Base-by-base conservation (phyloP, 2,888 invertebrate genomes). In the Balanococcus diminutus region DNA sequence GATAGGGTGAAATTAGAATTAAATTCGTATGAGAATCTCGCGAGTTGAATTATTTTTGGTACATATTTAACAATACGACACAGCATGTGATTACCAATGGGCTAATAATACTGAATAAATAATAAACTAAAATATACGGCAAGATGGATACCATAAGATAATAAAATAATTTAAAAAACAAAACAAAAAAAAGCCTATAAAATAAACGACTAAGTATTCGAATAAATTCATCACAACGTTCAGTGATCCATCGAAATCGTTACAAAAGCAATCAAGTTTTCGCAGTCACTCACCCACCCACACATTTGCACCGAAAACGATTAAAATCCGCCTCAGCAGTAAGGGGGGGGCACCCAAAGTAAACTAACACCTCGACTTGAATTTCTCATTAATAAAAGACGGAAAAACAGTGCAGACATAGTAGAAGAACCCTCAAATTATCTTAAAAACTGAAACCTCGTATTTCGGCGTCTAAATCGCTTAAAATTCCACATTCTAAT, bases 51-150 rank as follows among this genome's bases (percentile, higher is more conserved):
- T n/a, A 56, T 56, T 51, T 0, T 51, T 22, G 5, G 22, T 22
- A 56, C 56, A 56, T 56, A 42, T 42, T 6, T 9, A 42, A 9
- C 8, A 8, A 56, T 11, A 56, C 19, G 22, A 51, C 19, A 51
- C n/a, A n/a, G 6, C 9, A 75, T 79, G 75, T 79, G 75, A 79
- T 79, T 32, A 36, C 31, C 5, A 79, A 25, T 79, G 75, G 75
- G 75, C 75, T 79, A 79, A 79, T 79, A 79, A 79, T 67, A 67
- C 25, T 67, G 19, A 36, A 79, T 36, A 79, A 79, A 79, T 36
- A 79, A 79, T 79, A 32, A 79, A 19, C 75, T 79, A 79, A 79
- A 79, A 79, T 28, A 36, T 79, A 79, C 75, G 75, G 75, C 75
- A 79, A 79, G 75, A 31, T 79, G 31, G 32, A 36, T 36, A 56